Base-by-base conservation (phyloP, 2,888 invertebrate species). In the Icerya purchasi region DNA sequence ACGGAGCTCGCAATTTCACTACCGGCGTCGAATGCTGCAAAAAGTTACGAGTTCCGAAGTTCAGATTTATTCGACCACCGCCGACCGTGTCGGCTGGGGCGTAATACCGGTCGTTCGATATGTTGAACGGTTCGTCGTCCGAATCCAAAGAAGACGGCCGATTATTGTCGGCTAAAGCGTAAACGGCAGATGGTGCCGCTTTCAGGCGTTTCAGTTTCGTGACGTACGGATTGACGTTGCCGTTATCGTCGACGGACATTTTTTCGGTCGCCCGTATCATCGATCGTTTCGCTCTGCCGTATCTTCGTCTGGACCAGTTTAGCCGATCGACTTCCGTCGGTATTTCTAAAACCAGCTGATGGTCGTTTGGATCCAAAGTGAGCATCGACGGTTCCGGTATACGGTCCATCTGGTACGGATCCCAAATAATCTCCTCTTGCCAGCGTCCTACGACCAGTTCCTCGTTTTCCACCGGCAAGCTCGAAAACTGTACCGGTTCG, bases 341-440 rank as follows among this genome's bases (percentile, higher is more conserved):
- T 67, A 92, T 87, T 1, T 89, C 92, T 57, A 96, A 74, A 63
- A 96, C 89, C 59, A 96, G 93, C 68, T 96, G 96, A 70, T 96
- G 94, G 73, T 96, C 96, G 68, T 96, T 96, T 0, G 93, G 94
- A 75, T 98, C 97, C 22, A 98, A 72, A 0, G 96, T 93, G 50
- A 98, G 74, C 62, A 97, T 86, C 67, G 90, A 89, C 0, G 97
- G 97, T 68, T 90, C 89, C 0, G 93, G 94, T 66, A 94, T 79
- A 65, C 78, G 78, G 1, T 74, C 77, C 90, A 96, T 90, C 63
- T 80, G 80, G 69, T 91, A 86, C 0, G 91, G 83, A 73, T 98
- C 97, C 94, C 96, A 97, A 67, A 99, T 97, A 1, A 98, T 58
- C 69, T 97, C 93, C 62, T 97, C 88, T 70, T 98, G 97, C 98